Percentiles rank a stretch among this genome's conserved stretches.
Evolutionary conservation across 2,797 vertebrate genomes (phyloP).

Genomic region (Anguilla pacifica): DNA sequence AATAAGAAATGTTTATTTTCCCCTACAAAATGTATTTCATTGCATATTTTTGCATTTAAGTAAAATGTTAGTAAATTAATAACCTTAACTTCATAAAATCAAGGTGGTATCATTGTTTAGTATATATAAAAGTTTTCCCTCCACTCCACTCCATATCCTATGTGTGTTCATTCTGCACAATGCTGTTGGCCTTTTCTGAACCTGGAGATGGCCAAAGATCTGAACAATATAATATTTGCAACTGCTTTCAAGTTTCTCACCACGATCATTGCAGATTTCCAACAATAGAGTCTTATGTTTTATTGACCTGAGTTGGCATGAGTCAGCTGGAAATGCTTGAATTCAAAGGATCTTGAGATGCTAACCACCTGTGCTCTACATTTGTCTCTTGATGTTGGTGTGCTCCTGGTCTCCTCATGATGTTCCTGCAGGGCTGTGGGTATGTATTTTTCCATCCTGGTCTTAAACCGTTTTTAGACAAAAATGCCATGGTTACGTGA

Average conservation of each 20-base stretch:
- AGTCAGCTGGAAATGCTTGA: not conserved
- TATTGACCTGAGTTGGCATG: not conserved
- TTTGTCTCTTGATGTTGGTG: not conserved
- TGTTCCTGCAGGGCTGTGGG: constrained; percentile 28
- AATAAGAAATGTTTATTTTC: not conserved
- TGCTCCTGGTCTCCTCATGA: not conserved
- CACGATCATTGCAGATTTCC: not conserved
- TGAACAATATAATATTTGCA: not conserved
- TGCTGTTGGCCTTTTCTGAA: not conserved
- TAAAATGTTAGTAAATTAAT: not conserved
- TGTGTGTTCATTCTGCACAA: not conserved
- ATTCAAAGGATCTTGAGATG: not conserved
- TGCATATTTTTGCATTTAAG: not conserved
- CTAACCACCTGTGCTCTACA: constrained; percentile 16
- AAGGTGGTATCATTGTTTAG: no score
- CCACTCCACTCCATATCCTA: not conserved
- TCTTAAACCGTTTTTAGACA: not conserved
- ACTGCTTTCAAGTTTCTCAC: not conserved
- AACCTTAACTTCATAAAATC: no score
- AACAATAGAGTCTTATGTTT: not conserved
- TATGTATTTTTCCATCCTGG: not conserved
- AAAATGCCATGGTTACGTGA: not conserved
- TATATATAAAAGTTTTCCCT: not conserved
- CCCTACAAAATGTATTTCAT: not conserved
- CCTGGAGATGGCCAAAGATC: not conserved